Evolutionary conservation across 2,888 invertebrate species (phyloP), one percentile per base, ranked within the genome.

Genomic region (Drosophila mettleri): DNA sequence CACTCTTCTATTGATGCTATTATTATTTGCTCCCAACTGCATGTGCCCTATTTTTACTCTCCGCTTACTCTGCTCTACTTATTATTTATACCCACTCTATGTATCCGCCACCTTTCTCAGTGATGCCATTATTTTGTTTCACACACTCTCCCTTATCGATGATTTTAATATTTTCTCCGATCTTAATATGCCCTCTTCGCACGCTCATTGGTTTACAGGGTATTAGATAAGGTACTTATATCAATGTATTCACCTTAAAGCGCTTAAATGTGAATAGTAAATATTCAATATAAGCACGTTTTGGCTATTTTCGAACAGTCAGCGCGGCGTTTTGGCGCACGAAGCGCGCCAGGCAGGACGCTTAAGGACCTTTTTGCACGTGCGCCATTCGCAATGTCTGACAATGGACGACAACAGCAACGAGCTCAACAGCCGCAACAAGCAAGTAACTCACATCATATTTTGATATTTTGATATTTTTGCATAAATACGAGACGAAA

Each of bases 401-500:
- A 61, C 54, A 69, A 67, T 67, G 55, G 67, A 53, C 51, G 34
- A 10, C 39, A 33, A 39, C 52, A 27, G n/a, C 27, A 43, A 39
- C 8, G 14, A 24, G 29, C n/a, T n/a, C n/a, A 36, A 12, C 20
- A 34, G 22, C 53, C 53, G 53, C 33, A 48, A 33, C 46, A 60
- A 43, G 41, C 16, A 60, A 29, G 43, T 46, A 65, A 43, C 61
- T 73, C 34, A 46, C 59, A 46, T 63, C 74, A 74, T 70, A 79
- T 64, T 74, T 71, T 69, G 62, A 60, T 65, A 65, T 79, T 79
- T 64, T 69, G 52, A 68, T 79, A 65, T 73, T 83, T 83, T 83
- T 81, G 78, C 84, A 84, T 80, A 84, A 83, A 84, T 78, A 78
- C 73, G 39, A 68, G 27, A 20, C 43, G 20, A 20, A 29, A 10